phyloP scores from a whole-genome alignment of 2,113 vertebrate genomes.

The Ophiodon elongatus region DNA sequence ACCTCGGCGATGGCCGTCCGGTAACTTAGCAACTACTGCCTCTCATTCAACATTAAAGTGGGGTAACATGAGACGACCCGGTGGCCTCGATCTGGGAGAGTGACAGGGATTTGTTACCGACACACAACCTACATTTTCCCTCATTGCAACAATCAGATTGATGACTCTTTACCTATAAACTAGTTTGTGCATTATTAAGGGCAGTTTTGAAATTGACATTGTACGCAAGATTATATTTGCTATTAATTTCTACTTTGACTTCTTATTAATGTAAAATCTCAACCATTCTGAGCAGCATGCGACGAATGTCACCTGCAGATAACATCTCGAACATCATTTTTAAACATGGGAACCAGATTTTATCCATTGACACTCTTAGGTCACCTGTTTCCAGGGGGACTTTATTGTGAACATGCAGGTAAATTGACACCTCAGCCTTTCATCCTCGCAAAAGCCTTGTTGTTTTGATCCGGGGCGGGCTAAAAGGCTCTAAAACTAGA shows the following conservation, averaged over 20 bases:
- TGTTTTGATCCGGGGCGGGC: constrained; percentile 51
- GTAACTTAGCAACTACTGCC: constrained; percentile 77
- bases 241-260: not conserved
- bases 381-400: constrained; percentile 72
- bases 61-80: constrained; percentile 74
- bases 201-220: not conserved
- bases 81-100: constrained; percentile 49
- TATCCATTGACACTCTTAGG: constrained; percentile 49
- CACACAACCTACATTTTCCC: constrained; percentile 38
- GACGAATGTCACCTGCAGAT: constrained; percentile 17
- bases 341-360: constrained; percentile 54
- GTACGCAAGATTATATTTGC: not conserved
- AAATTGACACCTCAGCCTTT: constrained; percentile 77
- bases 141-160: constrained; percentile 15
- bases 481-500: constrained; percentile 34
- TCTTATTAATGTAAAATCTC: not conserved
- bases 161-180: not conserved
- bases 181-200: not conserved
- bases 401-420: constrained; percentile 64
- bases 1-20: constrained; percentile 37
- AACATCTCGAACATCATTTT: constrained; percentile 41
- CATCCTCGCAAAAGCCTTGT: constrained; percentile 69
- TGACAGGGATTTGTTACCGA: constrained; percentile 74
- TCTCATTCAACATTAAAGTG: constrained; percentile 82
- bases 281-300: not conserved